Conservation (phyloP, 2,888 invertebrate species). For the Orgyia antiqua region DNA sequence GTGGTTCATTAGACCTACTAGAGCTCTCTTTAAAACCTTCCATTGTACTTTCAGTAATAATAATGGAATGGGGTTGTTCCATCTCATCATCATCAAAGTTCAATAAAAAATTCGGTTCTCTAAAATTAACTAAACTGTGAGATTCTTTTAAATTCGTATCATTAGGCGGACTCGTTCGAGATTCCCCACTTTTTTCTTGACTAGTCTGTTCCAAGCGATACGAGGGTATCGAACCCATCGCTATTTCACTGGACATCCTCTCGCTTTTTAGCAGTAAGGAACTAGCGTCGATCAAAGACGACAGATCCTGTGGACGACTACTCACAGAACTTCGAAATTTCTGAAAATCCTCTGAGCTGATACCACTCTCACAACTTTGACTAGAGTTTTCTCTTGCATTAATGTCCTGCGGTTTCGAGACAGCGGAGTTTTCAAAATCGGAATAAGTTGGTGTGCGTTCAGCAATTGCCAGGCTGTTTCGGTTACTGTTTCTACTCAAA, state of each 20-base stretch:
- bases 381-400: constrained; percentile 41
- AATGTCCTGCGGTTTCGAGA: constrained; percentile 48
- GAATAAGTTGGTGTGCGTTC: constrained; percentile 48
- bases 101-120: constrained; percentile 44
- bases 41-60: constrained; percentile 57
- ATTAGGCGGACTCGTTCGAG: constrained; percentile 46
- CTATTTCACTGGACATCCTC: constrained; percentile 42
- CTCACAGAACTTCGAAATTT: constrained; percentile 51
- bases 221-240: constrained; percentile 25
- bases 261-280: constrained; percentile 49
- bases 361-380: constrained; percentile 44
- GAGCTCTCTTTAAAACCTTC: constrained; percentile 40
- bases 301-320: constrained; percentile 54
- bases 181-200: constrained; percentile 33
- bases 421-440: constrained; percentile 53
- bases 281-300: constrained; percentile 51
- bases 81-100: constrained; percentile 62
- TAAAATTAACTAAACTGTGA: constrained; percentile 42
- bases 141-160: constrained; percentile 60
- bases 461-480: constrained; percentile 29
- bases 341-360: constrained; percentile 52
- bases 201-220: constrained; percentile 28
- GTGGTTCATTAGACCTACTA: constrained; percentile 36
- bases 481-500: constrained; percentile 37
- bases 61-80: constrained; percentile 69